These are phyloP conservation scores for Amphipyra tragopoginis DNA, from an alignment of 2,888 invertebrate species.

Conservation along the genomic window DNA sequence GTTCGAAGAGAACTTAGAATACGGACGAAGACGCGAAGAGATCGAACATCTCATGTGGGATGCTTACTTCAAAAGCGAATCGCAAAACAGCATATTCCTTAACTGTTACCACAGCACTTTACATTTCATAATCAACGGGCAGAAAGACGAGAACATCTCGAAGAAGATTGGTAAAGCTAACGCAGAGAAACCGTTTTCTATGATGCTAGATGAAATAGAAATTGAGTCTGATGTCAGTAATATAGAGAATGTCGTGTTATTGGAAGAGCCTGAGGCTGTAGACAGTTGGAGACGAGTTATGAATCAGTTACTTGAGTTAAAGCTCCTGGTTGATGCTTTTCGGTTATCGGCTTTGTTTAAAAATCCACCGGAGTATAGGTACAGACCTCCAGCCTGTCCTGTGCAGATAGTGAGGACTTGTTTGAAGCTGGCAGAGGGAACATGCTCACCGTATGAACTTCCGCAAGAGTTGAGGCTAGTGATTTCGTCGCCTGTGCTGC, in stretches of 20 bases:
- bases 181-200: constrained; percentile 78
- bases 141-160: constrained; percentile 75
- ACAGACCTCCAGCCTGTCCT: constrained; percentile 78
- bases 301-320: constrained; percentile 88
- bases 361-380: constrained; percentile 81
- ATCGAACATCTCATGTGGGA: constrained; percentile 87
- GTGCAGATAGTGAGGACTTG: constrained; percentile 91
- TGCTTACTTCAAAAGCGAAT: constrained; percentile 77
- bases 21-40: constrained; percentile 78
- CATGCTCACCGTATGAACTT: constrained; percentile 90
- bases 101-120: constrained; percentile 78
- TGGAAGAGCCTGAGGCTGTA: constrained; percentile 81
- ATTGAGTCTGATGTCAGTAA: constrained; percentile 83
- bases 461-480: constrained; percentile 91
- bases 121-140: constrained; percentile 78
- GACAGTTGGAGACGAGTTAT: constrained; percentile 86
- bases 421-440: constrained; percentile 91
- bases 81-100: constrained; percentile 70
- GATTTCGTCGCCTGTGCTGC: constrained; percentile 79
- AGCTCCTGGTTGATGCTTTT: constrained; percentile 90
- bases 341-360: constrained; percentile 89
- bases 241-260: constrained; percentile 76
- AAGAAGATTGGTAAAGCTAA: constrained; percentile 72
- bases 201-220: constrained; percentile 81
- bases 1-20: constrained; percentile 83